phyloP scores from a whole-genome alignment of 2,888 invertebrate species.

The Cabera pusaria region DNA sequence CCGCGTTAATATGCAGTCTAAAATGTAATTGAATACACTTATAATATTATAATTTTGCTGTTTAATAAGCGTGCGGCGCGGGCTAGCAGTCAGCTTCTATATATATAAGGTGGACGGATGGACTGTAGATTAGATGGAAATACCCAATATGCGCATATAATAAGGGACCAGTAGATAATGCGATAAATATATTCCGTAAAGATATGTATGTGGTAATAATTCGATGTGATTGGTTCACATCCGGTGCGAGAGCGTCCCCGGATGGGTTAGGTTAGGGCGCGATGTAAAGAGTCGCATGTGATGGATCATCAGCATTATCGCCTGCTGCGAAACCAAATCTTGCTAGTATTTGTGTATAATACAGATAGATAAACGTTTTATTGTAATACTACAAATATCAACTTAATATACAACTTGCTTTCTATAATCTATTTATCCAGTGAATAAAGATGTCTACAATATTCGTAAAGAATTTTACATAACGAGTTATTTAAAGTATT shows the following conservation, averaged over 20 bases:
- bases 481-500: too few species aligned
- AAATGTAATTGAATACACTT: slow-evolving; percentile 25
- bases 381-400: too few species aligned
- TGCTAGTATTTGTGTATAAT: too few species aligned
- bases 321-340: slow-evolving; percentile 34
- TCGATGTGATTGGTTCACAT: slow-evolving; percentile 45
- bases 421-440: too few species aligned
- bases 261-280: slow-evolving; percentile 22
- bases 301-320: slow-evolving; percentile 52
- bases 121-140: slow-evolving; percentile 32
- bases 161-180: slow-evolving; percentile 15
- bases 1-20: slow-evolving; percentile 19
- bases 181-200: slow-evolving; percentile 16
- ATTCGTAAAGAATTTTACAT: too few species aligned
- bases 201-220: slow-evolving; percentile 25
- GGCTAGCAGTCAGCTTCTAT: slow-evolving; percentile 27
- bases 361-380: too few species aligned
- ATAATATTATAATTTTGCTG: slow-evolving; percentile 28
- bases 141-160: slow-evolving; percentile 22
- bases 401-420: too few species aligned
- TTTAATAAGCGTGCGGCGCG: slow-evolving; percentile 29
- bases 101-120: slow-evolving; percentile 20
- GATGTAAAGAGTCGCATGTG: slow-evolving; percentile 39
- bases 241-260: slow-evolving; percentile 39
- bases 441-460: too few species aligned